Base-by-base conservation (phyloP, 2,888 invertebrate genomes). In the Hypena proboscidalis region DNA sequence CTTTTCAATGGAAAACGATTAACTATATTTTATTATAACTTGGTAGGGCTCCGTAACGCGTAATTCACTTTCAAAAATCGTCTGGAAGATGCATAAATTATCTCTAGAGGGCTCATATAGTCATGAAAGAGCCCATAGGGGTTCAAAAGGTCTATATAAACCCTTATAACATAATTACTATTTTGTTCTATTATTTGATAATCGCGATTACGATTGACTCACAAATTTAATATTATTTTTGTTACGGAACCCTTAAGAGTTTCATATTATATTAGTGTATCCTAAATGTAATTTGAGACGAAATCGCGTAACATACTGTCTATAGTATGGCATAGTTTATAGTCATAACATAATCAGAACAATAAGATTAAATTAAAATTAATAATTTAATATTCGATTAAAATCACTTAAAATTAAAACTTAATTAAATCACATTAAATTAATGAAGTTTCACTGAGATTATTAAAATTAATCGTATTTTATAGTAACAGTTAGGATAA, bases 351-450 rank as follows among this genome's bases (percentile, higher is more conserved):
- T 27, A 46, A 45, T 47, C 38, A 58, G 29, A 47, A 34, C 39
- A 39, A 26, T n/a, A 48, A 15, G n/a, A 38, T 26, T 23, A 29
- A 38, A 39, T 41, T 30, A 37, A 47, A 56, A 58, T 55, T 51
- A 58, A 57, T 61, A 57, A 64, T 60, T 59, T 62, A 59, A 67
- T n/a, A n/a, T 53, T 31, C 23, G 20, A 57, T 54, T 51, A 52
- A 62, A 58, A 58, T 66, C 68, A 58, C 48, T 51, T 55, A 60
- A 57, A 48, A 57, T 49, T 50, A 67, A 8, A 54, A 61, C 61
- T 67, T 53, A 64, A 49, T 63, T 63, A 63, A 69, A 70, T 70
- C 64, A 67, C 68, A 68, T 65, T 65, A 57, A 67, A 65, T 58
- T 58, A 63, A 49, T 58, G 51, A 62, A 47, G 42, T 59, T 30